Percentiles rank a stretch among this genome's conserved stretches.
These are phyloP conservation scores for Rhinoraja longicauda DNA, from an alignment of 2,797 vertebrate genomes.

Conservation along the genomic window DNA sequence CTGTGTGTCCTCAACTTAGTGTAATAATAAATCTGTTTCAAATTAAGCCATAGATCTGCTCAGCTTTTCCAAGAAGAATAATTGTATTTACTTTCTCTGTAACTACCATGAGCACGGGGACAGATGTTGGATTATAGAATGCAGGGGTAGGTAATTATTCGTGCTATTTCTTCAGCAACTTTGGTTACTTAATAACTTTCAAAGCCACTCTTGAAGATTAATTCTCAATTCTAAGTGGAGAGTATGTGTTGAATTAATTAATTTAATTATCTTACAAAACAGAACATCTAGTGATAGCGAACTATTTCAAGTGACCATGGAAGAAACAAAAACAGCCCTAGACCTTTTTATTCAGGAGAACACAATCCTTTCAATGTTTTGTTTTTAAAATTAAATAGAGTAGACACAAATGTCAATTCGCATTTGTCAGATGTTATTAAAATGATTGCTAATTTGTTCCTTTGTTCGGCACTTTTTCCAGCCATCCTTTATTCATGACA, in stretches of 20 bases:
- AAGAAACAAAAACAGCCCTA: not conserved
- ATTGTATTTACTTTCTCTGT: not conserved
- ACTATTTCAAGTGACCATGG: not conserved
- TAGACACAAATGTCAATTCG: not conserved
- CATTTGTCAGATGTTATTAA: not conserved
- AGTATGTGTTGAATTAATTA: not conserved
- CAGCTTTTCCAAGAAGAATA: not conserved
- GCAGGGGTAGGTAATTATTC: not conserved
- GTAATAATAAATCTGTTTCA: not conserved
- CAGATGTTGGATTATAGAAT: not conserved
- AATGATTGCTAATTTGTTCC: too few relatives aligned
- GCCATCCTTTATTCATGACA: slow-evolving; percentile 59
- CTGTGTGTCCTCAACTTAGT: not conserved
- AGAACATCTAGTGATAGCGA: not conserved
- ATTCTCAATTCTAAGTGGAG: not conserved
- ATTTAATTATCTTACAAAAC: not conserved
- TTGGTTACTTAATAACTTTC: not conserved
- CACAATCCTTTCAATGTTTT: not conserved
- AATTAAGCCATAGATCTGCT: not conserved
- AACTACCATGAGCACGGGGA: not conserved
- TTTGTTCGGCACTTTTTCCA: slow-evolving; percentile 47
- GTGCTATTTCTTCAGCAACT: too few relatives aligned
- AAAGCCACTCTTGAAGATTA: not conserved
- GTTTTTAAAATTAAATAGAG: not conserved
- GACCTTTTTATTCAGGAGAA: not conserved